phyloP scores from a whole-genome alignment of 1,140 invertebrate genomes.

The Cotesia glomerata region DNA sequence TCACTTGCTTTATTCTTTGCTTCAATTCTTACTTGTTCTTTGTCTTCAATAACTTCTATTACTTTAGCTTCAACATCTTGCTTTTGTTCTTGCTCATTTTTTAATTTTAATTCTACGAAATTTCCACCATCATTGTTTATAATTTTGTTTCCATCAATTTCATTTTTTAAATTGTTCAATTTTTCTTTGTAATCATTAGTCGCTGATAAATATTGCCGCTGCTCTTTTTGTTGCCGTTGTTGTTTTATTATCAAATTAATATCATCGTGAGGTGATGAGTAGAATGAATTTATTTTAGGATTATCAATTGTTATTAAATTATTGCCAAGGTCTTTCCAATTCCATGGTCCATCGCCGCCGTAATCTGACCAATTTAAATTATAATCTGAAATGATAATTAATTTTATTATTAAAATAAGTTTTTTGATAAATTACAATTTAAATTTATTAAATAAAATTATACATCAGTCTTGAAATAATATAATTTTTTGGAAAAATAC shows the following conservation, averaged over 20 bases:
- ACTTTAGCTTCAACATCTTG: too few species aligned
- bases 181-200: neutral
- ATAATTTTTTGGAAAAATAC: too few species aligned
- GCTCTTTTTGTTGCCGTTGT: neutral
- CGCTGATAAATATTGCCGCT: constrained; percentile 11
- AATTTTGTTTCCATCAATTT: too few species aligned
- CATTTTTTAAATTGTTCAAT: neutral
- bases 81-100: neutral
- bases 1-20: neutral
- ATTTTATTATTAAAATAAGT: neutral
- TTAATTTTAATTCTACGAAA: neutral
- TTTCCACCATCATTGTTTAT: neutral
- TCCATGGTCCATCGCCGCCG: constrained; percentile 52
- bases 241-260: neutral
- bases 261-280: constrained; percentile 36
- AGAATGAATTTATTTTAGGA: constrained; percentile 42
- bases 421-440: neutral
- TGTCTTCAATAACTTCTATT: neutral
- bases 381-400: constrained; percentile 39
- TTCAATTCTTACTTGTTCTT: neutral
- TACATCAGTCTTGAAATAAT: too few species aligned
- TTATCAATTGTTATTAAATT: constrained; percentile 46
- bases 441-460: too few species aligned
- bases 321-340: constrained; percentile 51
- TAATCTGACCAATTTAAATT: constrained; percentile 55